These are phyloP conservation scores for Fulmarus glacialis DNA, from an alignment of 2,113 vertebrate species.

Conservation along the genomic window DNA sequence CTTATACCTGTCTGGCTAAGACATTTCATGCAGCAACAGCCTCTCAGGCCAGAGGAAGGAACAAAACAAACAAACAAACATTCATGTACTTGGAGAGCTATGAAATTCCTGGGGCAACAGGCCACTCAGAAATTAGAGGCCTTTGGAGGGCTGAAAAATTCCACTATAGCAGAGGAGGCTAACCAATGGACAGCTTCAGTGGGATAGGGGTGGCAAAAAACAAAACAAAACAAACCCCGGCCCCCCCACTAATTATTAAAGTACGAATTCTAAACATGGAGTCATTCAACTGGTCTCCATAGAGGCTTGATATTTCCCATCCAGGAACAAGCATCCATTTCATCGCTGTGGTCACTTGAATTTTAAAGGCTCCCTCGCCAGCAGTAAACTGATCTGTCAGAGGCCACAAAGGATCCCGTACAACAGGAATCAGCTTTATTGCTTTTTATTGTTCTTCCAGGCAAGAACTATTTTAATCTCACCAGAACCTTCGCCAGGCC, in stretches of 20 bases:
- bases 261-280: neutral
- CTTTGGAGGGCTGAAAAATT: neutral
- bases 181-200: neutral
- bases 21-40: neutral
- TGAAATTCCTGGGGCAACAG: neutral
- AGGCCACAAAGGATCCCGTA: neutral
- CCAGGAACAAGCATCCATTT: neutral
- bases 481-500: neutral
- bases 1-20: neutral
- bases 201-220: neutral
- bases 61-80: neutral
- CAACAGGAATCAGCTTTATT: constrained; percentile 21
- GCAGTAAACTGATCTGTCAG: neutral
- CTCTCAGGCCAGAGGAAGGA: neutral
- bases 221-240: neutral
- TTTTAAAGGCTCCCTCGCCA: neutral
- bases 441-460: constrained; percentile 19
- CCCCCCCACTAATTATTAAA: neutral
- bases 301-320: neutral
- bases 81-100: neutral
- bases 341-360: neutral
- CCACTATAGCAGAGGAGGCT: neutral
- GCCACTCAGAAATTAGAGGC: neutral
- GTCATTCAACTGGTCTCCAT: neutral
- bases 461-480: neutral